These are phyloP conservation scores for Onthophagus sagittarius DNA, from an alignment of 2,888 invertebrate species.

Conservation along the genomic window DNA sequence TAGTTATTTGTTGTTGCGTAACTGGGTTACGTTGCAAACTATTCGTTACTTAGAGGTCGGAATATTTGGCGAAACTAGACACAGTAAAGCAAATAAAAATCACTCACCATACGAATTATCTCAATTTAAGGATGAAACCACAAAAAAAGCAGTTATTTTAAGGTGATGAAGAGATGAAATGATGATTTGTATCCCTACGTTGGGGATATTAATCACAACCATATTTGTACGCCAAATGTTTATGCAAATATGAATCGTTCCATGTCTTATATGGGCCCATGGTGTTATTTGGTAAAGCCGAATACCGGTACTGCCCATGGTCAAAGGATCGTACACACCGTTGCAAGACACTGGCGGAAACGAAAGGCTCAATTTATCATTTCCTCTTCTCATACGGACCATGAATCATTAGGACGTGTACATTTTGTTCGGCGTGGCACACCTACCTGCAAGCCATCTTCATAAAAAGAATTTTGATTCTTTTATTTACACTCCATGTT, in stretches of 20 bases:
- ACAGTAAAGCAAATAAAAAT: neutral
- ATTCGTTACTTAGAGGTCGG: neutral
- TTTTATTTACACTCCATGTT: too few relatives aligned
- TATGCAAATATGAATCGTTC: constrained; percentile 1
- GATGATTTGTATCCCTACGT: constrained; percentile 3
- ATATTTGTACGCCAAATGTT: constrained; percentile 3
- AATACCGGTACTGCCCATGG: neutral
- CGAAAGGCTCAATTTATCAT: constrained; percentile 5
- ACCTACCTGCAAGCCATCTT: neutral
- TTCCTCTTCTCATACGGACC: neutral
- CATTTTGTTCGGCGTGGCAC: constrained; percentile 4
- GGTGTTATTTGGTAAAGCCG: neutral
- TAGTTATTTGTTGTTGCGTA: neutral
- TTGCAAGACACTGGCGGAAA: neutral
- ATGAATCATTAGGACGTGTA: constrained; percentile 10
- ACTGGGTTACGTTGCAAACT: neutral
- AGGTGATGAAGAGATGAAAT: constrained; percentile 2
- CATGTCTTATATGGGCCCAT: neutral
- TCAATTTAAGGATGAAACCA: too few relatives aligned
- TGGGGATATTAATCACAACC: constrained; percentile 8
- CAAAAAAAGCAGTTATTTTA: too few relatives aligned
- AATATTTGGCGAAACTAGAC: neutral
- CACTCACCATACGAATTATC: neutral
- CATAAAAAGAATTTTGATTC: too few relatives aligned
- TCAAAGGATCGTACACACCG: neutral